phyloP scores from a whole-genome alignment of 2,888 invertebrate genomes.

The Cheiracanthium punctorium region DNA sequence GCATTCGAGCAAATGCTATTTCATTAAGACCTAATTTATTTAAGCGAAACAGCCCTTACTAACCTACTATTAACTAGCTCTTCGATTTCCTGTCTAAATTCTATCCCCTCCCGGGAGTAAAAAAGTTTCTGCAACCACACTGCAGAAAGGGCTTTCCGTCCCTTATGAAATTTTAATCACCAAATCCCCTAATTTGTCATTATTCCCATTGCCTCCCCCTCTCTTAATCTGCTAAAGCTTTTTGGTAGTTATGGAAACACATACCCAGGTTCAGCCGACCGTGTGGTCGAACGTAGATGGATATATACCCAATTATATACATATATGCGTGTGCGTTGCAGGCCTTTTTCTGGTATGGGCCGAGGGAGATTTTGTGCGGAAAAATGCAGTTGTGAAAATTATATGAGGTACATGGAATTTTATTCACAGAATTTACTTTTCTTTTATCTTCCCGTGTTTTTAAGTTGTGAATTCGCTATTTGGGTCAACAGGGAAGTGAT shows the following conservation, averaged over 20 bases:
- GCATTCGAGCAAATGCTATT: too few relatives aligned
- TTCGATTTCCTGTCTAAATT: not conserved
- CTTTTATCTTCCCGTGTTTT: not conserved
- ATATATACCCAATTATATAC: not conserved
- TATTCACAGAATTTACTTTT: not conserved
- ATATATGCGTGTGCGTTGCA: not conserved
- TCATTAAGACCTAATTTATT: not conserved
- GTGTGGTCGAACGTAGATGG: not conserved
- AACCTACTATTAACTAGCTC: not conserved
- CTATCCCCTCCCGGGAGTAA: not conserved
- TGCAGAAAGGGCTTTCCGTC: not conserved
- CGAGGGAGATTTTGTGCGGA: not conserved
- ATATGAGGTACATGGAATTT: not conserved
- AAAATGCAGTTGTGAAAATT: constrained; percentile 8
- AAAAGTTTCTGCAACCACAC: not conserved
- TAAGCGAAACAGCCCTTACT: not conserved
- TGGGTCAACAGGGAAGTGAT: constrained; percentile 33
- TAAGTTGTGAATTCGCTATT: not conserved
- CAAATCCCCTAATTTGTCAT: constrained; percentile 40
- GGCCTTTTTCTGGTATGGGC: constrained; percentile 12
- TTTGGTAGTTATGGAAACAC: constrained; percentile 64
- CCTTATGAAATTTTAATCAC: constrained; percentile 53
- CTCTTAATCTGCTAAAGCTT: constrained; percentile 17
- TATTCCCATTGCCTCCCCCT: constrained; percentile 7
- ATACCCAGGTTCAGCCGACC: constrained; percentile 24